Conservation (phyloP, 2,797 vertebrate species). For the Heliangelus exortis region DNA sequence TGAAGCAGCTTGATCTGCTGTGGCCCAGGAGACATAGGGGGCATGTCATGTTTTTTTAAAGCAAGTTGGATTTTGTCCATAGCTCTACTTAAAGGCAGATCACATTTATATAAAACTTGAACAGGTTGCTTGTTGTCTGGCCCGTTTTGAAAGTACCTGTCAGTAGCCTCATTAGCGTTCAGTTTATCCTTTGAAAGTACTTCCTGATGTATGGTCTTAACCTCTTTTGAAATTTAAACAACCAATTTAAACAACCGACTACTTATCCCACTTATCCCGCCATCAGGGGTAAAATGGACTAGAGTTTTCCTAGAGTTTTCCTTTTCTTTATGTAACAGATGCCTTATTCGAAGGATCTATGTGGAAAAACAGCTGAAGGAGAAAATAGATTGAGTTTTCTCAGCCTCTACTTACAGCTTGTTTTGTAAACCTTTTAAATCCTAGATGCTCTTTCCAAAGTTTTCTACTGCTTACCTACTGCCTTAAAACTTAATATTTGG, state of each 20-base stretch:
- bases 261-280: not conserved
- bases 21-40: not conserved
- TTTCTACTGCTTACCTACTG: not conserved
- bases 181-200: not conserved
- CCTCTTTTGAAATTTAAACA: not conserved
- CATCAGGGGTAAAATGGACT: not conserved
- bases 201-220: not conserved
- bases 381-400: not conserved
- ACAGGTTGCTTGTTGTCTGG: not conserved
- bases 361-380: not conserved
- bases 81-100: not conserved
- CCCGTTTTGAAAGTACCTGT: not conserved
- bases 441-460: not conserved
- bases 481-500: not conserved
- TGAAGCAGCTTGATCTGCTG: not conserved
- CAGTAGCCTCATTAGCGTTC: not conserved
- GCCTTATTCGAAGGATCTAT: not conserved
- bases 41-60: not conserved
- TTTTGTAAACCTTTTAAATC: not conserved
- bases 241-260: not conserved
- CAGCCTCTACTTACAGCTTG: rapidly evolving
- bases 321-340: not conserved
- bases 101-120: not conserved
- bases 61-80: rapidly evolving
- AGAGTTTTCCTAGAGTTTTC: not conserved